phyloP scores from a whole-genome alignment of 2,888 invertebrate genomes.

The Drosophila nigritarsus region DNA sequence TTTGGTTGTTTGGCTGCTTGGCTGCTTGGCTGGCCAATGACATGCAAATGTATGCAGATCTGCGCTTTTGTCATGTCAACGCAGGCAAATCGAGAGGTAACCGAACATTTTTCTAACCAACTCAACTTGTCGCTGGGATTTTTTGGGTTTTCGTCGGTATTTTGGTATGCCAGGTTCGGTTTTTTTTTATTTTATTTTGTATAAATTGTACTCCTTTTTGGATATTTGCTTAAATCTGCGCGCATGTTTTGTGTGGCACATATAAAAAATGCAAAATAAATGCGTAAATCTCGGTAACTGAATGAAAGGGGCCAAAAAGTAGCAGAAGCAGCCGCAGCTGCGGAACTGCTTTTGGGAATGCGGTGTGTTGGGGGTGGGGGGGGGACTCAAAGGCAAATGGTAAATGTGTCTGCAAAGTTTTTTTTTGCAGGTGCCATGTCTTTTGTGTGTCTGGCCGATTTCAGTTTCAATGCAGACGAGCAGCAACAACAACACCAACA shows the following conservation, averaged over 20 bases:
- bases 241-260: conserved; percentile 71
- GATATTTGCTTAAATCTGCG: conserved; percentile 75
- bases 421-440: conserved; percentile 71
- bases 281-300: conserved; percentile 76
- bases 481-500: conserved; percentile 24
- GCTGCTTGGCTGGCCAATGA: conserved; percentile 60
- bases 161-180: conserved; percentile 7
- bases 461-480: conserved; percentile 61
- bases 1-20: conserved; percentile 4
- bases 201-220: conserved; percentile 62
- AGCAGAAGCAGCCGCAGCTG: conserved; percentile 27
- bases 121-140: conserved; percentile 59
- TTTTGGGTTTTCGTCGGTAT: conserved; percentile 4
- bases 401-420: conserved; percentile 77
- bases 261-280: conserved; percentile 81
- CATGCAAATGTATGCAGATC: conserved; percentile 84
- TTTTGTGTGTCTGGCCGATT: conserved; percentile 66
- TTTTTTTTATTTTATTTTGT: conserved; percentile 28
- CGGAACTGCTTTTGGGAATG: conserved; percentile 8
- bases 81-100: conserved; percentile 78
- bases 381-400: conserved; percentile 30
- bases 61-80: conserved; percentile 83
- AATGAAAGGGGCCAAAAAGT: conserved; percentile 25
- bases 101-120: conserved; percentile 70
- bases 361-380: background rate